Evolutionary conservation across 1,140 invertebrate species (phyloP).

Genomic region (Cryptotermes secundus): DNA sequence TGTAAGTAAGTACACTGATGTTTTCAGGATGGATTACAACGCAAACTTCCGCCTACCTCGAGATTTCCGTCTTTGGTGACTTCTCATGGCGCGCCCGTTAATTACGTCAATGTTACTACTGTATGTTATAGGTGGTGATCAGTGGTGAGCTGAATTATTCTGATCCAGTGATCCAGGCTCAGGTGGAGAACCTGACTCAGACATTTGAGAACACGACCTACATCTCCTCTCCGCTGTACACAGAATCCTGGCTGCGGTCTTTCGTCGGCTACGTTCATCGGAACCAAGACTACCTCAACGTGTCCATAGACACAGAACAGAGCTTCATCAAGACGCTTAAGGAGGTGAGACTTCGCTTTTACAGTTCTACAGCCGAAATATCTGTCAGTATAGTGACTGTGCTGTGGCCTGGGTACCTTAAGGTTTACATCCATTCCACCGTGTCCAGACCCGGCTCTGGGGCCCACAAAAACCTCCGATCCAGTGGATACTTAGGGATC

Average conservation of each 20-base stretch:
- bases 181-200: constrained; percentile 77
- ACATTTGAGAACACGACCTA: constrained; percentile 80
- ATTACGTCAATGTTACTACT: background rate
- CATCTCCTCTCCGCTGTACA: constrained; percentile 75
- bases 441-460: too few species aligned
- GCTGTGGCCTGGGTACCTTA: too few species aligned
- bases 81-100: too few species aligned
- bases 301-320: constrained; percentile 69
- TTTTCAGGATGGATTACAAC: too few species aligned
- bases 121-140: constrained; percentile 64
- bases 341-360: constrained; percentile 56
- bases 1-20: too few species aligned
- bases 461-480: too few species aligned
- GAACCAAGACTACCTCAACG: constrained; percentile 72
- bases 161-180: constrained; percentile 70
- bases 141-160: constrained; percentile 84
- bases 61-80: too few species aligned
- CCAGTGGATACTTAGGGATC: too few species aligned
- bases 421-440: too few species aligned
- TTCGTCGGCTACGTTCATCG: constrained; percentile 76
- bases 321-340: constrained; percentile 75
- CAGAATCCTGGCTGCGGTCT: constrained; percentile 87
- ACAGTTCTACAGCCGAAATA: too few species aligned
- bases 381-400: too few species aligned
- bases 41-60: too few species aligned